Evolutionary conservation across 2,888 invertebrate genomes (phyloP), one percentile per base, ranked within the genome.

Genomic region (Clusia tigrina): DNA sequence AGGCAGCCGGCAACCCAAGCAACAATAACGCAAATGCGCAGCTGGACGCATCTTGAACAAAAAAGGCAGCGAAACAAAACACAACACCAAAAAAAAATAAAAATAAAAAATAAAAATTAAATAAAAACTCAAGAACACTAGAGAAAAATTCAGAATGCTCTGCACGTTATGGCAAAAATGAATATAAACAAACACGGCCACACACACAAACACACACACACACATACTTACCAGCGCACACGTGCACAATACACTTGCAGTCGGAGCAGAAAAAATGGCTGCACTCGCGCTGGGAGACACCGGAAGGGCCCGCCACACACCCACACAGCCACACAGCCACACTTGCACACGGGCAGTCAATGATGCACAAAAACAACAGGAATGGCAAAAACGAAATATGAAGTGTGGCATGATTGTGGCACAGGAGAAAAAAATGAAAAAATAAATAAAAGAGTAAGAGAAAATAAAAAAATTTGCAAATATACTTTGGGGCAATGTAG

Each of bases 341-440:
- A 46, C 54, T 59, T 38, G 62, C 65, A 32, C 64, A 63, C 59
- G 62, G 59, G 59, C 62, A 68, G 66, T 66, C 68, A 68, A 69
- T 69, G 69, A 64, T 66, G 68, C 66, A 68, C 62, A 66, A 68
- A 66, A 68, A 18, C 48, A 20, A 48, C 48, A 5, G 5, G 22
- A 48, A 48, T 15, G 6, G 12, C 42, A 17, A 3, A 5, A 48
- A 48, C 10, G 15, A 48, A 48, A 18, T 48, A 20, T 48, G 22
- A 18, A 48, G 48, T 22, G 48, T 64, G 59, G 62, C 66, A 42
- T 42, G 42, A n/a, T n/a, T 10, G 42, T 42, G 42, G 42, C n/a
- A 15, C n/a, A 17, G 15, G n/a, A 25, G 62, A 37, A 60, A 51
- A 53, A 59, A 12, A 54, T 17, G n/a, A 22, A 38, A 22, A 25